Base-by-base conservation (phyloP, 2,888 invertebrate species). In the Acrocyrtus sp. region DNA sequence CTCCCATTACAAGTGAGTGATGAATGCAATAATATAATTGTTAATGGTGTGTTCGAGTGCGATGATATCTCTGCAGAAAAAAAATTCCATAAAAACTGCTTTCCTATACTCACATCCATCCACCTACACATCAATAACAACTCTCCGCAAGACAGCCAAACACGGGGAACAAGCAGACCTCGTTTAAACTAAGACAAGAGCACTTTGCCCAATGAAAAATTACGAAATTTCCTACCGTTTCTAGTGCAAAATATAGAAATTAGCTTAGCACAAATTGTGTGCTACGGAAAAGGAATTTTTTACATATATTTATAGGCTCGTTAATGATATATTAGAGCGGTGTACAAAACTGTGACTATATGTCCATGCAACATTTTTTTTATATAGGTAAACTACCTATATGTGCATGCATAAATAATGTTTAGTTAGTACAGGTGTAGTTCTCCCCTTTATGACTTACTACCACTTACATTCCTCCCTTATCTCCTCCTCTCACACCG, bases 1-100 rank as follows among this genome's bases (percentile, higher is more conserved):
- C 47, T 54, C 69, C 54, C 54, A 62, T 61, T 69, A 47, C 48
- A 56, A 26, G 54, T 69, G 69, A 69, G 54, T 69, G 69, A 69
- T 69, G 61, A 69, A 56, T 61, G 48, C 45, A 51, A 41, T 60
- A 60, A 48, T 17, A 39, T 29, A 61, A 50, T 50, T 63, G 51
- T 34, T 34, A 34, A 63, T 61, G 34, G 34, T 69, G 53, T 61
- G 60, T 45, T 15, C n/a, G n/a, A n/a, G 45, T 45, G 15, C 45
- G n/a, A 45, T 34, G 34, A 34, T 34, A 34, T 34, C 34, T n/a
- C n/a, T n/a, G n/a, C n/a, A n/a, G n/a, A n/a, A n/a, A n/a, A n/a
- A n/a, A n/a, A n/a, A 34, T 8, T 5, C 5, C 34, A 34, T 34
- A 34, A n/a, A n/a, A n/a, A 34, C 34, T 34, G 34, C 6, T 12